Base-by-base conservation (phyloP, 23 tunicate genomes). In the Halocynthia roretzi region DNA sequence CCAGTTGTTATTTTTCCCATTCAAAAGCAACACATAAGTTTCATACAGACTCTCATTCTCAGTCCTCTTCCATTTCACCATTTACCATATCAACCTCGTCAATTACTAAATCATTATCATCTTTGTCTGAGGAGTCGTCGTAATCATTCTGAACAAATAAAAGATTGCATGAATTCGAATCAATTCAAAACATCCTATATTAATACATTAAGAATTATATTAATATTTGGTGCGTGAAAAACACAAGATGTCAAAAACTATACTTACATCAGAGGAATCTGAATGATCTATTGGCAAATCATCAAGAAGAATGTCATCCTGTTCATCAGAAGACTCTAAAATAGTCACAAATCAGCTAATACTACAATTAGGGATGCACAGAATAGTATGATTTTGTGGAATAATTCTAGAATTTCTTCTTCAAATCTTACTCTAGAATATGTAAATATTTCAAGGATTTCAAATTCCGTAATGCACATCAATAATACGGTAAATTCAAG, bases 271-370 rank as follows among this genome's bases (percentile, higher is more conserved):
- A 54, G 78, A 74, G 50, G 56, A 74, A 54, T 74, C 78, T 54
- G 78, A 74, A 50, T 52, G 50, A 48, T 54, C 78, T 50, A 50
- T 64, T 19, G 78, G 78, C 9, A 74, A 54, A 74, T 74, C 78
- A 56, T 74, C 78, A 40, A 74, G 77, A 8, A 67, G 14, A 20
- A 62, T 61, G 6, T 66, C 72, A 15, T 79, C 83, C 54, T 64
- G 56, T 50, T 79, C 83, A 67, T 79, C 83, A 51, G 83, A 67
- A 8, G 83, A 79, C 14, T 79, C 83, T 79, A 51, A 66, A 53
- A 53, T 8, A 22, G 44, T 31, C 44, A 31, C 44, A 31, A 31
- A 31, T n/a, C n/a, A n/a, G n/a, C n/a, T n/a, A n/a, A n/a, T 31
- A 31, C 44, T 31, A 31, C 44, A 31, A 31, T 31, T 31, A 31